Base-by-base conservation (phyloP, 1,140 invertebrate genomes). In the Dreissena polymorpha region DNA sequence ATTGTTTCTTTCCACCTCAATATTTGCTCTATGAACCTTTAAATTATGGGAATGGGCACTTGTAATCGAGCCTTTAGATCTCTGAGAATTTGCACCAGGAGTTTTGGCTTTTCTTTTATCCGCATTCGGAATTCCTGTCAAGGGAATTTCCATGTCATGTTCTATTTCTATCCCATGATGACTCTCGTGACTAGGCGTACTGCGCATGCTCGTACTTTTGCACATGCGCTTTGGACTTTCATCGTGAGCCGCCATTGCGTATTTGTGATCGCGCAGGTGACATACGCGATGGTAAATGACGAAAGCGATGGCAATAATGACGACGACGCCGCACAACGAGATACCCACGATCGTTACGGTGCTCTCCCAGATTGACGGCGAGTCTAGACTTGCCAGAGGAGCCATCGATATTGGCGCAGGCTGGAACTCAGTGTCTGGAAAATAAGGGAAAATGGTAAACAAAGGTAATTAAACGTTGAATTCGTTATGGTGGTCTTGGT, bases 301-400 rank as follows among this genome's bases (percentile, higher is more conserved):
- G n/a, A 91, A 87, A 21, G 78, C 72, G 13, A 89, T 75, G 21
- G 87, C 83, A 2, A 86, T 85, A 16, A 89, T n/a, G 13, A 91
- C 63, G 10, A 90, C 87, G 8, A 89, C 60, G 2, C 70, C 85
- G 82, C 91, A 91, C 64, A 90, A 51, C 14, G 85, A 84, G 63
- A 91, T 90, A 2, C 91, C 91, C 8, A 89, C 87, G 12, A 90
- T 89, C 39, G 90, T 89, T 3, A 90, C 87, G 0, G 77, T 86
- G 64, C 87, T 90, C 39, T 89, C 85, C 88, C 90, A 88, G 10
- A 90, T 83, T 7, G 84, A 63, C 16, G 74, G 69, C 49, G 82
- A 18, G 18, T 63, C 39, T 60, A 67, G 25, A 3, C 68, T 70
- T 14, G 70, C 65, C 16, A 84, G 55, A 2, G 82, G 67, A n/a